A percentile compares a stretch with the other conserved stretches of the same genome.
Evolutionary conservation across 2,888 invertebrate species (phyloP).

Genomic region (Pogonocherus hispidulus): DNA sequence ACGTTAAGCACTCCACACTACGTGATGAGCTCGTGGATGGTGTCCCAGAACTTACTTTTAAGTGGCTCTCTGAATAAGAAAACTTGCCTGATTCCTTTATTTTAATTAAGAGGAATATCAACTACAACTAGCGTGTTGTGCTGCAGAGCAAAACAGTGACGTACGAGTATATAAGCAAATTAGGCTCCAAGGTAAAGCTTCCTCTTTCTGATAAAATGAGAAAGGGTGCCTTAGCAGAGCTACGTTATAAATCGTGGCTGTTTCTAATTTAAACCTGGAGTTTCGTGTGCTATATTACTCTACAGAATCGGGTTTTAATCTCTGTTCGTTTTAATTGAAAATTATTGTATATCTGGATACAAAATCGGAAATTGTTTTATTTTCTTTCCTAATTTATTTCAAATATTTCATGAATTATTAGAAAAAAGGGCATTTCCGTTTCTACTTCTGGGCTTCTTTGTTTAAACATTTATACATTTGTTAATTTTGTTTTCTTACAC

Average conservation of each 20-base stretch:
- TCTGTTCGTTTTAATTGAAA: neutral
- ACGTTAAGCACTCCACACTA: slow-evolving; percentile 4
- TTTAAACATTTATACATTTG: too few species aligned
- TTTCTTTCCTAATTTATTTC: too few species aligned
- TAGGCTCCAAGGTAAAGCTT: slow-evolving; percentile 10
- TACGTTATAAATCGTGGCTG: slow-evolving; percentile 2
- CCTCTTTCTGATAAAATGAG: slow-evolving; percentile 12
- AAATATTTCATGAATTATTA: too few species aligned
- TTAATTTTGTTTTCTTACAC: too few species aligned
- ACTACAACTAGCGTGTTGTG: slow-evolving; percentile 18
- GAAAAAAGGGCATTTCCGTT: too few species aligned
- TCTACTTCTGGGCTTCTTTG: too few species aligned
- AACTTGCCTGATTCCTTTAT: slow-evolving; percentile 20
- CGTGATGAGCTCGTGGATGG: slow-evolving; percentile 11
- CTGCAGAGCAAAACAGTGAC: slow-evolving; percentile 13
- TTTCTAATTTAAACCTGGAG: slow-evolving; percentile 7
- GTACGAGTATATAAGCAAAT: slow-evolving; percentile 18
- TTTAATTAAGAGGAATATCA: slow-evolving; percentile 26
- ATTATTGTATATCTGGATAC: neutral
- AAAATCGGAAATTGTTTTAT: neutral
- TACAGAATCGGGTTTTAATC: neutral
- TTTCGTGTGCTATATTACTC: neutral
- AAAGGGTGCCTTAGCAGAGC: slow-evolving; percentile 3
- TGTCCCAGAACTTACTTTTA: slow-evolving; percentile 9
- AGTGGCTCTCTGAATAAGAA: slow-evolving; percentile 20